These are phyloP conservation scores for Acinonyx jubatus DNA, from an alignment of 2,113 vertebrate genomes.

Conservation along the genomic window DNA sequence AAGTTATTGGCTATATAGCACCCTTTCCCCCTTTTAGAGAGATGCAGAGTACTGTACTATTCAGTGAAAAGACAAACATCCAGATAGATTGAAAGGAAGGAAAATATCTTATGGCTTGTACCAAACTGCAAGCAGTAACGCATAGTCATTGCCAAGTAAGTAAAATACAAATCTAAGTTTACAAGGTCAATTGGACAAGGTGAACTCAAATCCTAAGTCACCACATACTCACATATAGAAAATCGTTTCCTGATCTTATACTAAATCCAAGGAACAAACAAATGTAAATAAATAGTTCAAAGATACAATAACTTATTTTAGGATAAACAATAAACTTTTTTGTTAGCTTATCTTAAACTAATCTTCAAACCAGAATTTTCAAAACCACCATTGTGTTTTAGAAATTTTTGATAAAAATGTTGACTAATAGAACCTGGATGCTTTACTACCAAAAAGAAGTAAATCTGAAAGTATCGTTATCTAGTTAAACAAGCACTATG, in stretches of 20 bases:
- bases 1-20: not conserved
- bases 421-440: not conserved
- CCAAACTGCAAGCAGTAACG: not conserved
- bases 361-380: not conserved
- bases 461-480: not conserved
- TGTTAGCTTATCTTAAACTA: constrained; percentile 31
- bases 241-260: not conserved
- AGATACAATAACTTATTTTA: not conserved
- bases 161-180: not conserved
- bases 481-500: not conserved
- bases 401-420: not conserved
- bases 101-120: not conserved
- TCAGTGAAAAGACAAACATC: not conserved
- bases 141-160: not conserved
- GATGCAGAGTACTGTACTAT: not conserved
- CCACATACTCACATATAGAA: not conserved
- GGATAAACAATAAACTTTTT: constrained; percentile 4
- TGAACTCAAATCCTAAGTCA: not conserved
- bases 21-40: not conserved
- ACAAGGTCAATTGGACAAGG: not conserved
- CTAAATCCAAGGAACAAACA: not conserved
- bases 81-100: not conserved
- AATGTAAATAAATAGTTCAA: not conserved
- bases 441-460: not conserved
- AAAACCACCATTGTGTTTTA: not conserved